A percentile compares a stretch with the other conserved stretches of the same genome.
These are phyloP conservation scores for Noctua janthe DNA, from an alignment of 2,888 invertebrate genomes.

Conservation along the genomic window DNA sequence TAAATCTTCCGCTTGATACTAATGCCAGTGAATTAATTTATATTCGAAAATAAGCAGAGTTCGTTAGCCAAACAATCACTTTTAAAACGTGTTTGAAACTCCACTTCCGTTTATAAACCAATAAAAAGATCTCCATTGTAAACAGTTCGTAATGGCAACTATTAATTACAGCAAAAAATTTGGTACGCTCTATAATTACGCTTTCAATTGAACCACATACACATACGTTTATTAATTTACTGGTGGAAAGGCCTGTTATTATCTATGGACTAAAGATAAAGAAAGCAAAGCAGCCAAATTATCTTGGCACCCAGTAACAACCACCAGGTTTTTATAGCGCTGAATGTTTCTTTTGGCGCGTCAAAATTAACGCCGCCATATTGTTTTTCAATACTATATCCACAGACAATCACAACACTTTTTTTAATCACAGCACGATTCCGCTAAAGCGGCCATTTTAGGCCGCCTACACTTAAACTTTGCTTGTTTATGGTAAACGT, in stretches of 20 bases:
- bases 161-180: conserved; percentile 57
- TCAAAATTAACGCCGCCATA: not conserved
- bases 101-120: conserved; percentile 48
- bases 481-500: conserved; percentile 26
- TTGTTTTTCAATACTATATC: not conserved
- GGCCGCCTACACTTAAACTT: not conserved
- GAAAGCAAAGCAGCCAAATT: conserved; percentile 48
- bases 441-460: too few relatives aligned
- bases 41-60: conserved; percentile 18
- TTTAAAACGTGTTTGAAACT: conserved; percentile 40
- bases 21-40: conserved; percentile 27
- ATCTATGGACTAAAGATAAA: conserved; percentile 44
- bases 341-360: not conserved
- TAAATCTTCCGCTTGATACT: not conserved
- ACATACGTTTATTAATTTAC: conserved; percentile 37
- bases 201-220: conserved; percentile 52
- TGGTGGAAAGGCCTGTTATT: conserved; percentile 35
- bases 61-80: conserved; percentile 35
- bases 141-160: conserved; percentile 44
- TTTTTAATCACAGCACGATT: too few relatives aligned
- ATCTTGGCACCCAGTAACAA: conserved; percentile 6
- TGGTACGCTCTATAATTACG: conserved; percentile 52
- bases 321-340: not conserved
- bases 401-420: not conserved
- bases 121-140: conserved; percentile 55